Evolutionary conservation across 2,113 vertebrate species (phyloP), one percentile per base, ranked within the genome.

Genomic region (Bufo gargarizans): DNA sequence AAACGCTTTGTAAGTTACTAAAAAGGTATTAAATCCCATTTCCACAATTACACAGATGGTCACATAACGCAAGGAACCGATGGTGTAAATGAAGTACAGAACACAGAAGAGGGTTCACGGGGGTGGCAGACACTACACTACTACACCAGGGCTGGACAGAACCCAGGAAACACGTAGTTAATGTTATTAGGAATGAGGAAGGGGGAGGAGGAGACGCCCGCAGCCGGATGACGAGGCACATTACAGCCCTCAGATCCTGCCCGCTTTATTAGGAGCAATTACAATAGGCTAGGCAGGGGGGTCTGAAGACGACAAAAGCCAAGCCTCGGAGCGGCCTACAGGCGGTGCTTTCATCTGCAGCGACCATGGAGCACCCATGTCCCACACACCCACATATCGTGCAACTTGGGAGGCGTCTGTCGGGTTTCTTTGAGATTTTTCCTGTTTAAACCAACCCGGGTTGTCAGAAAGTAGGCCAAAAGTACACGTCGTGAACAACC

Each of bases 341-440:
- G 9, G 77, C 20, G 8, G 45, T 13, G 0, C 56, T 86, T 65
- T 65, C 74, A 86, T 78, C 58, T 77, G 43, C 84, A n/a, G 59
- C 63, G 47, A 50, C n/a, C 59, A 63, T 4, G 55, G 4, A 17
- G 78, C 19, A 61, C 14, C 63, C 55, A 2, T 56, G 63, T 53
- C 71, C 49, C 19, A 43, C 77, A 87, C 77, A 12, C 77, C 77
- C 86, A 81, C 77, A 33, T 59, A 56, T 56, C 53, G 6, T 49
- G 22, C 63, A 81, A 47, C 6, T 56, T 65, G 63, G 86, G 65
- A 78, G 58, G 67, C 4, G 67, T 4, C 80, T 11, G 80, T 4
- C 56, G 47, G 2, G 20, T 1, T 33, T 58, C 11, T 4, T 13
- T 33, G 33, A 20, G n/a, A 16, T 45, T 56, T 84, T 74, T 85